Evolutionary conservation across 2,888 invertebrate genomes (phyloP), one percentile per base, ranked within the genome.

Genomic region (Orthosia incerta): DNA sequence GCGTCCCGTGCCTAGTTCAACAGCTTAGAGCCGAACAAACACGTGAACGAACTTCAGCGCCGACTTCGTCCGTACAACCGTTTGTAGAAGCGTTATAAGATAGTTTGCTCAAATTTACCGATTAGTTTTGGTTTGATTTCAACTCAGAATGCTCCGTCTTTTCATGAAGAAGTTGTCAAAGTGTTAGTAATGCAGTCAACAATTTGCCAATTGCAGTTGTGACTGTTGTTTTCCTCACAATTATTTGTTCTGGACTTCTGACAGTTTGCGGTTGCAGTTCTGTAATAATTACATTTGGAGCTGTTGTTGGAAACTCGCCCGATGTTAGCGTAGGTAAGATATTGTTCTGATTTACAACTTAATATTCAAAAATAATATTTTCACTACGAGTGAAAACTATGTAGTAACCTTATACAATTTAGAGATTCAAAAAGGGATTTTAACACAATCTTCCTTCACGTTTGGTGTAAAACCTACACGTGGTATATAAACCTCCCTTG

Each of bases 21-120:
- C 31, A 20, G 51, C 62, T 72, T 46, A 51, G 48, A 57, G 23
- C 16, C 20, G 68, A 75, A 53, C 56, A 39, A 75, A 62, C 68
- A 62, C n/a, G 23, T 57, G 20, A 18, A 18, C 23, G 11, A 68
- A 68, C 51, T 75, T 62, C 76, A n/a, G n/a, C 13, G 23, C 45
- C 23, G n/a, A 61, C 55, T 67, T 68, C 13, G 11, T 48, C 16
- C 13, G 3, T n/a, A 7, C 11, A 56, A 46, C 16, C n/a, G 51
- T 26, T 55, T 61, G 53, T 53, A 55, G 23, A 12, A 20, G 26
- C 12, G 16, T 45, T 56, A 48, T 9, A 11, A 20, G 11, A 18
- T 60, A 50, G 60, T 61, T 74, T 55, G 45, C 23, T 23, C 39
- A 1, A 45, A 75, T 65, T 67, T 39, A 57, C 20, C 31, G 5